Evolutionary conservation across 1,140 invertebrate species (phyloP), one percentile per base, ranked within the genome.

Genomic region (Drosophila miranda): DNA sequence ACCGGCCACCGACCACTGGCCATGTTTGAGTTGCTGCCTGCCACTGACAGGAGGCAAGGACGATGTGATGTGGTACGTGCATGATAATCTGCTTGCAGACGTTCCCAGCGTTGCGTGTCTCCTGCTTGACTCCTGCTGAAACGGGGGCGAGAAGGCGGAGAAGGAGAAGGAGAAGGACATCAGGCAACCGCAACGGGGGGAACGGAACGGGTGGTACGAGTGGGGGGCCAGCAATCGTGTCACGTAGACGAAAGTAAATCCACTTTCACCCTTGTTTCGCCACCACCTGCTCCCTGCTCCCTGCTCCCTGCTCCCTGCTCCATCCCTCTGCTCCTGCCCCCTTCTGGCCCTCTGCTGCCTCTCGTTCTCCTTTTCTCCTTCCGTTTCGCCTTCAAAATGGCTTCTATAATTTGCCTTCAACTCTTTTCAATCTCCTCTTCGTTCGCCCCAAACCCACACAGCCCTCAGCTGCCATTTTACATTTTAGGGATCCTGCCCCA

Each of bases 211-310:
- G 16, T 16, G 1, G 16, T 16, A 16, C 16, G 16, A 16, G 16
- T 16, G 16, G 54, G 51, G 61, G 57, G 51, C 67, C 52, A 62
- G 52, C 52, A 75, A 56, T 75, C 74, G 66, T 81, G 78, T 87
- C 82, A 86, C 78, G 74, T 71, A 87, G 82, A 72, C 70, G 82
- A 87, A 87, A 87, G 82, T 87, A 87, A 88, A 78, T 87, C 78
- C 75, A 87, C 82, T 87, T 87, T 87, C 83, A 87, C 82, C 82
- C 83, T 87, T 78, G 54, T 75, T 80, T 46, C 44, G 50, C 43
- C 28, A 19, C 43, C 42, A 23, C 45, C 9, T 19, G 7, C 51
- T 42, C n/a, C 16, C 16, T 16, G 16, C 16, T 16, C 16, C 16
- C 16, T 16, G 16, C 16, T 16, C 16, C 16, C 16, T 16, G 16